Percentiles rank a stretch among this genome's conserved stretches.
phyloP scores from a whole-genome alignment of 2,888 invertebrate genomes.

The Dolichopus griseipennis region DNA sequence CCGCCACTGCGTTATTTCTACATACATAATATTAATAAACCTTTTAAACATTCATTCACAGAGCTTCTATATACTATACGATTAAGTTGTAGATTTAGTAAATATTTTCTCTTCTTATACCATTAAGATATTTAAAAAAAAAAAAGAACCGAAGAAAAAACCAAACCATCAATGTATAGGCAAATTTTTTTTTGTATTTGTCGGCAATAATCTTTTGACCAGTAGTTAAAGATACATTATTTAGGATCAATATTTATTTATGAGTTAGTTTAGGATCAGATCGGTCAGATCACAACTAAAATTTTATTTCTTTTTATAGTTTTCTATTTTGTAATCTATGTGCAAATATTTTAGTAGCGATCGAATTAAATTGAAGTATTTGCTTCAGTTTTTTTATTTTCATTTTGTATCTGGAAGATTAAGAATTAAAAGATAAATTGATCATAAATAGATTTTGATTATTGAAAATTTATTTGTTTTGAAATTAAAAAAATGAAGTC shows the following conservation, averaged over 20 bases:
- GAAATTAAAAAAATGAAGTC: too few relatives aligned
- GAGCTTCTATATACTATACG: not conserved
- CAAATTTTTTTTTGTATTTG: not conserved
- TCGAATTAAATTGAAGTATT: not conserved
- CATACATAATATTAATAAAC: not conserved
- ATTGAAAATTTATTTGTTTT: too few relatives aligned
- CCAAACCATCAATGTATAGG: not conserved
- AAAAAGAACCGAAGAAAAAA: not conserved
- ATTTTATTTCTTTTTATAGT: not conserved
- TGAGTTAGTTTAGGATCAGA: not conserved
- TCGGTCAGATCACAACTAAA: not conserved
- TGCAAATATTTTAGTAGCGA: constrained; percentile 1
- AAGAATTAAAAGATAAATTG: too few relatives aligned
- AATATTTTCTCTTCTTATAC: not conserved
- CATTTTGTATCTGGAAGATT: too few relatives aligned
- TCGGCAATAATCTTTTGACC: not conserved
- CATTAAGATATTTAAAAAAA: too few relatives aligned
- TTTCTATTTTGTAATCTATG: too few relatives aligned
- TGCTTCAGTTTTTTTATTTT: not conserved
- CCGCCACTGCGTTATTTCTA: not conserved
- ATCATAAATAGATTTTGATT: too few relatives aligned
- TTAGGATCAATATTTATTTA: not conserved
- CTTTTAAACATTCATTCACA: not conserved
- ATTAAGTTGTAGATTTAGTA: not conserved
- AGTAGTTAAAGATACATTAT: not conserved